These are phyloP conservation scores for Catharus ustulatus DNA, from an alignment of 2,797 vertebrate species.

Conservation along the genomic window DNA sequence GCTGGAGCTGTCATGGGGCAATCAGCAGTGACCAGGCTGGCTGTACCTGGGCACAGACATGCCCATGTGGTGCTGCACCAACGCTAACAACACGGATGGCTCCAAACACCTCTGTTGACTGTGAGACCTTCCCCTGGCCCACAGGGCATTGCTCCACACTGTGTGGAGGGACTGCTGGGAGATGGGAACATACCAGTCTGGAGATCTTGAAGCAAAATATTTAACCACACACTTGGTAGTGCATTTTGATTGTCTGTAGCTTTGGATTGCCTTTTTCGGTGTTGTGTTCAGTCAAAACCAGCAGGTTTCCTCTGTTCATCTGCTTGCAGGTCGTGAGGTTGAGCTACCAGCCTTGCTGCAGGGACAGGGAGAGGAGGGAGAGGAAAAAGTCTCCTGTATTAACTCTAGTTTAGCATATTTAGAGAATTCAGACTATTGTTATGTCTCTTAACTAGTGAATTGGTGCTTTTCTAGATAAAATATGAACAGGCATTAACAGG, in stretches of 20 bases:
- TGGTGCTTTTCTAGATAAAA: not conserved
- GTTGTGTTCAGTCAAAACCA: not conserved
- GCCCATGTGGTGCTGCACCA: rapidly evolving
- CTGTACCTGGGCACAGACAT: rapidly evolving
- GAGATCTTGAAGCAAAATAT: not conserved
- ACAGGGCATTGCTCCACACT: rapidly evolving
- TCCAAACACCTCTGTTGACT: not conserved
- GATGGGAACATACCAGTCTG: not conserved
- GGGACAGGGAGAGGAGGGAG: not conserved
- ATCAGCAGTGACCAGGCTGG: not conserved
- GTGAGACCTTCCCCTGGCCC: not conserved
- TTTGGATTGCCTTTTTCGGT: not conserved
- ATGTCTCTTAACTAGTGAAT: not conserved
- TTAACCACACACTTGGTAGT: not conserved
- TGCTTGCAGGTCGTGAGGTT: not conserved
- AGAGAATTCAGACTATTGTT: not conserved
- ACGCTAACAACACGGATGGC: not conserved
- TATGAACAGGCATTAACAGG: not conserved
- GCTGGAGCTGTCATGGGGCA: not conserved
- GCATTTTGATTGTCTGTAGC: not conserved
- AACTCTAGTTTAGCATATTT: not conserved
- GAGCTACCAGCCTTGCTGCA: not conserved
- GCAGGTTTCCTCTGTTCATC: not conserved
- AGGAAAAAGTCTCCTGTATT: not conserved
- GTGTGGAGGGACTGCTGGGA: not conserved